phyloP scores from a whole-genome alignment of 2,797 vertebrate species.

The Megalops cyprinoides region DNA sequence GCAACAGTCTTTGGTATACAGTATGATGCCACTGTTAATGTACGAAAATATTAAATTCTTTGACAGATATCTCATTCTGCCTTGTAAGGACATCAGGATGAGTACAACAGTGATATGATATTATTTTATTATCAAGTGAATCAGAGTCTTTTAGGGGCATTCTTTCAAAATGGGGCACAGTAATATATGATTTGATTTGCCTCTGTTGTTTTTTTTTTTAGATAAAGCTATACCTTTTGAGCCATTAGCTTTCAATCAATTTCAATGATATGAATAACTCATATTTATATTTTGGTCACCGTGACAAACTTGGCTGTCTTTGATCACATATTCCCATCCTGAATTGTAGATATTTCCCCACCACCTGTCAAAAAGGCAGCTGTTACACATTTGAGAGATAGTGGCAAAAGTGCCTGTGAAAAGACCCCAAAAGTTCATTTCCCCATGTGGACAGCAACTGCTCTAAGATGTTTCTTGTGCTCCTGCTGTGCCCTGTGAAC shows the following conservation, averaged over 20 bases:
- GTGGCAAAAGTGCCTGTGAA: background rate
- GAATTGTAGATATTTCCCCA: background rate
- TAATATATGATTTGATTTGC: no score
- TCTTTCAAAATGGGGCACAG: background rate
- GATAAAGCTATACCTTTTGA: background rate
- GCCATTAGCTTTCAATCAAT: background rate
- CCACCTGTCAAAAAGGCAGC: background rate
- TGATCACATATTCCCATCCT: background rate
- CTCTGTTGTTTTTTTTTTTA: no score
- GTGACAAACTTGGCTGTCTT: background rate
- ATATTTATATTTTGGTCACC: background rate
- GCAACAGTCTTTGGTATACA: no score
- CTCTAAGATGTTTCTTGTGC: constrained; percentile 6
- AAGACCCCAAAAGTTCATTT: background rate
- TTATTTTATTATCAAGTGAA: no score
- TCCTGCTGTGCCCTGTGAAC: background rate
- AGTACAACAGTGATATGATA: background rate
- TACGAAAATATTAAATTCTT: background rate
- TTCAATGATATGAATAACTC: background rate
- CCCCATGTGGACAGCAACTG: background rate
- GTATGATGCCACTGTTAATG: no score
- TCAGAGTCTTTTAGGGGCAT: no score
- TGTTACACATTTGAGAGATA: constrained; percentile 4
- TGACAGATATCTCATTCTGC: background rate
- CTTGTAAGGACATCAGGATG: background rate